phyloP scores from a whole-genome alignment of 2,113 vertebrate genomes.

The Accipiter cooperii region DNA sequence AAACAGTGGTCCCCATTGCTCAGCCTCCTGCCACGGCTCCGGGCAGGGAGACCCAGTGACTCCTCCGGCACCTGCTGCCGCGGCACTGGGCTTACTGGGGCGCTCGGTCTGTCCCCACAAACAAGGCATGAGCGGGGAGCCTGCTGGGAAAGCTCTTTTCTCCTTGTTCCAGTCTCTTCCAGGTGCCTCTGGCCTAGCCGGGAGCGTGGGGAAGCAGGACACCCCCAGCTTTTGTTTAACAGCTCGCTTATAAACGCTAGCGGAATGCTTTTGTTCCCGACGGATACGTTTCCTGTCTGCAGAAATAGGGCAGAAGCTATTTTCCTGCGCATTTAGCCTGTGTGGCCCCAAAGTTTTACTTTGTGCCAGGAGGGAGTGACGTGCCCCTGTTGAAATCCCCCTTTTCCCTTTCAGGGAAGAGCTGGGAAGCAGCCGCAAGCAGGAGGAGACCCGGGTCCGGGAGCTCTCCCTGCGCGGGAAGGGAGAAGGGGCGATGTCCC shows the following conservation, averaged over 20 bases:
- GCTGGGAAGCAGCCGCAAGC: rapidly evolving
- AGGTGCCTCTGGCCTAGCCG: rapidly evolving
- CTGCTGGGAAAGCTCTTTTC: background rate
- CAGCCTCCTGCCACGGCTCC: rapidly evolving
- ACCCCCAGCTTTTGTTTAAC: background rate
- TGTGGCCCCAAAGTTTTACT: background rate
- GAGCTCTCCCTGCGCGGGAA: background rate
- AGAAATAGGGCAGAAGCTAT: background rate
- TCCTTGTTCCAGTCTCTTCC: background rate
- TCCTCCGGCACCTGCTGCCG: rapidly evolving
- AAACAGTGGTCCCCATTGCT: rapidly evolving
- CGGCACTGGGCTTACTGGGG: background rate
- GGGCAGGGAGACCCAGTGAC: background rate
- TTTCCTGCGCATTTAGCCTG: background rate
- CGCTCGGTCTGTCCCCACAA: rapidly evolving
- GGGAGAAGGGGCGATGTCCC: rapidly evolving
- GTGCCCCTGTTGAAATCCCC: background rate
- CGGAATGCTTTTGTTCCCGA: background rate
- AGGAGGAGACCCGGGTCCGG: background rate
- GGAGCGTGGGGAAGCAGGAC: background rate
- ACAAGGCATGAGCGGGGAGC: rapidly evolving
- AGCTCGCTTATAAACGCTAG: background rate
- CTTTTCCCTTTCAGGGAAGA: rapidly evolving
- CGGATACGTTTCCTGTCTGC: background rate
- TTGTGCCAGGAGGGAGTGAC: background rate